Evolutionary conservation across 2,113 vertebrate species (phyloP).

Genomic region (Osmerus mordax): DNA sequence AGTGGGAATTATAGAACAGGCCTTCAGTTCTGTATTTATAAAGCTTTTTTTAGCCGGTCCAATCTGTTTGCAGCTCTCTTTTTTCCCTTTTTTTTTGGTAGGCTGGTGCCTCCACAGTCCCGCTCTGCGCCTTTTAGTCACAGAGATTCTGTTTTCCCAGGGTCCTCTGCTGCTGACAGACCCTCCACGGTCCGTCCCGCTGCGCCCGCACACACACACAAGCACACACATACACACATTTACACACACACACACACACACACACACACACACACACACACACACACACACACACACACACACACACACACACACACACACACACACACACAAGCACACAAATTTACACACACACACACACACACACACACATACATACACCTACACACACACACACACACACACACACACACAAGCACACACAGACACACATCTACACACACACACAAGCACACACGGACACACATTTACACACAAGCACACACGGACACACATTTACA

Average conservation of each 20-base stretch:
- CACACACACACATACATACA: too few species aligned
- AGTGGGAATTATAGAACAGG: not conserved
- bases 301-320: not conserved
- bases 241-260: too few species aligned
- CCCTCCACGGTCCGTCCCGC: slow-evolving; percentile 21
- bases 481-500: too few species aligned
- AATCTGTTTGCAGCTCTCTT: slow-evolving; percentile 14
- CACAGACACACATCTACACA: too few species aligned
- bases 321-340: too few species aligned
- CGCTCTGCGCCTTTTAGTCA: slow-evolving; percentile 5
- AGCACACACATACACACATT: too few species aligned
- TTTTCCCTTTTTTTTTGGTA: slow-evolving; percentile 11
- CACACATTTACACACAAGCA: too few species aligned
- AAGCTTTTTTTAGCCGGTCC: slow-evolving; percentile 1
- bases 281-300: too few species aligned
- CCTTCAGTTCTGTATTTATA: not conserved
- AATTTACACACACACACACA: too few species aligned
- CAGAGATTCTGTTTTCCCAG: slow-evolving; percentile 21
- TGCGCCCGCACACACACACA: not conserved
- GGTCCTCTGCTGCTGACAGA: slow-evolving; percentile 9
- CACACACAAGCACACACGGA: not conserved
- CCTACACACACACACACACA: slow-evolving; percentile 8
- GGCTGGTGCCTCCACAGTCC: not conserved
- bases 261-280: slow-evolving; percentile 11
- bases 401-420: too few species aligned